phyloP scores from a whole-genome alignment of 2,113 vertebrate genomes.

The Siniperca chuatsi region DNA sequence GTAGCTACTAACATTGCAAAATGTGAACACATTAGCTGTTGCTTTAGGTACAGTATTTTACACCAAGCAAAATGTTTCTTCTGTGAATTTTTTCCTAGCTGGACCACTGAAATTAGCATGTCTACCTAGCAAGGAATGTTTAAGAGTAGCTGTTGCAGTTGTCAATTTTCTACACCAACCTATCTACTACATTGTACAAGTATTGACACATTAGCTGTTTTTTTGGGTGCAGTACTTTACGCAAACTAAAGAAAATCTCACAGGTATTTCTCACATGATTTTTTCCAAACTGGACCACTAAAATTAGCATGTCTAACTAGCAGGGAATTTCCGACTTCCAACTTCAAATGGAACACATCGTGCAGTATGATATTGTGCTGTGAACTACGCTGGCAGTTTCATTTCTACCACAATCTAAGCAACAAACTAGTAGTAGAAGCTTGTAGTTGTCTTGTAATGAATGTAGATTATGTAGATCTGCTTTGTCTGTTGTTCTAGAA shows the following conservation, averaged over 20 bases:
- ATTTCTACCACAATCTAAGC: slow-evolving; percentile 1
- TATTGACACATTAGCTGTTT: not conserved
- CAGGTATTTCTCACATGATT: not conserved
- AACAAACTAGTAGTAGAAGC: not conserved
- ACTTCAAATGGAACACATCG: not conserved
- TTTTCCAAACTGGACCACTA: not conserved
- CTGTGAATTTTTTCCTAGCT: not conserved
- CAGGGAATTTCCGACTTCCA: not conserved
- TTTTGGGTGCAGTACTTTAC: not conserved
- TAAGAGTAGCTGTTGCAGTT: not conserved
- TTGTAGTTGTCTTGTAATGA: not conserved
- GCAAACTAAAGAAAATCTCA: not conserved
- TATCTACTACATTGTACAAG: not conserved
- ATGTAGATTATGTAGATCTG: not conserved
- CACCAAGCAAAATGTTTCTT: not conserved
- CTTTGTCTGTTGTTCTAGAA: not conserved
- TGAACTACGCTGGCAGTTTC: slow-evolving; percentile 1
- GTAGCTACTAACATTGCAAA: not conserved
- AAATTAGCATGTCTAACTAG: not conserved
- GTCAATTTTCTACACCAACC: not conserved
- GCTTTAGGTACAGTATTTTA: not conserved
- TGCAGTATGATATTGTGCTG: not conserved
- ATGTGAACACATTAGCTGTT: not conserved
- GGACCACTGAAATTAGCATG: not conserved
- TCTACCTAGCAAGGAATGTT: not conserved